Evolutionary conservation across 2,888 invertebrate genomes (phyloP), one percentile per base, ranked within the genome.

Genomic region (Blomia tropicalis): DNA sequence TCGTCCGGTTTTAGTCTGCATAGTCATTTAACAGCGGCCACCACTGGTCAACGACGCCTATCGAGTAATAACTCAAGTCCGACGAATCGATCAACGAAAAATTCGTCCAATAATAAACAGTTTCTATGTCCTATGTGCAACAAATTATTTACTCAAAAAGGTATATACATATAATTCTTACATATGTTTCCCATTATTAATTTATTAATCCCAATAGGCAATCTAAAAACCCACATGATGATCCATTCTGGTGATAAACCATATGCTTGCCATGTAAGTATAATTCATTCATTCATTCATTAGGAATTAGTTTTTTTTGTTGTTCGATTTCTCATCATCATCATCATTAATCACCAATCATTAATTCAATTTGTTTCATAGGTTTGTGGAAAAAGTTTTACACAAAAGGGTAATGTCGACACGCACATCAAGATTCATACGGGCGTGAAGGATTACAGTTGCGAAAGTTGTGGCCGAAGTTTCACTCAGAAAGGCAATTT

Each of bases 381-480:
- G 61, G 60, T 65, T 32, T 66, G 69, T 59, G 69, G 69, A 11
- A 69, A 68, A 60, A 67, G 68, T 61, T 69, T 69, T 59, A 69
- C 69, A 5, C 69, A 69, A 61, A 69, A 69, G 62, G 69, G 69
- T 17, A 69, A 69, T 56, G 69, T 69, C 29, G 69, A 69, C 59
- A 69, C 69, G 51, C 69, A 69, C 43, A 69, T 69, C 66, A 69
- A 69, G 44, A 69, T 69, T 47, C 69, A 69, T 54, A 69, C 69
- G 43, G 69, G 68, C 41, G 66, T 65, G 43, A 65, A 66, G 60
- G 69, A 69, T 36, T 69, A 68, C 59, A 65, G 65, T 47, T 69
- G 69, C 53, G 67, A 69, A 31, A 63, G 62, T 36, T 69, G 69
- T 61, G 69, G 67, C 2, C 69, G 67, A 59, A 54, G 68, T 27